phyloP scores from a whole-genome alignment of 2,888 invertebrate genomes.

The Tetheella fluctuosa region DNA sequence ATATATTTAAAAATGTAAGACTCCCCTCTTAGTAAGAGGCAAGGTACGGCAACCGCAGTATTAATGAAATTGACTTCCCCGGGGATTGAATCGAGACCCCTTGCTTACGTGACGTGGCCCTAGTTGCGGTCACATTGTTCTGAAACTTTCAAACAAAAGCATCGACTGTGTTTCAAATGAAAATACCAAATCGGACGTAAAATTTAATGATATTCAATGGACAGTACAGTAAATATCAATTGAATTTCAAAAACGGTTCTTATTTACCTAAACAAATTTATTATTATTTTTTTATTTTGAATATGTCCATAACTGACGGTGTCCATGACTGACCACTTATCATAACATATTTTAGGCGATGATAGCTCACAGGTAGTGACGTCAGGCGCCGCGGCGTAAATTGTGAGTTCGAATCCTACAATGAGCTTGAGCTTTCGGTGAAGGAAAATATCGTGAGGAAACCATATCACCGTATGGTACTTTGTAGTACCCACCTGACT shows the following conservation, averaged over 20 bases:
- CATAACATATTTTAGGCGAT: no score
- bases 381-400: no score
- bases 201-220: slow-evolving; percentile 24
- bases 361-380: no score
- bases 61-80: slow-evolving; percentile 82
- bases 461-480: no score
- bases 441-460: no score
- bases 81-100: slow-evolving; percentile 57
- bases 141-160: slow-evolving; percentile 51
- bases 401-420: no score
- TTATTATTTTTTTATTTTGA: no score
- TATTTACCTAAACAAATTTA: no score
- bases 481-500: no score
- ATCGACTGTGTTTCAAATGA: slow-evolving; percentile 54
- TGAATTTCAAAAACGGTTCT: not conserved
- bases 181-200: slow-evolving; percentile 38
- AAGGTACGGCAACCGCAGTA: slow-evolving; percentile 63
- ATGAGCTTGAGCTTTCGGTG: no score
- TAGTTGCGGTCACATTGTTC: slow-evolving; percentile 47
- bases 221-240: slow-evolving; percentile 28
- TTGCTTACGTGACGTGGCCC: slow-evolving; percentile 41
- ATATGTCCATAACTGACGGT: no score
- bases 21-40: slow-evolving; percentile 49
- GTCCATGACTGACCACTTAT: no score
- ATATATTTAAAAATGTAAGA: slow-evolving; percentile 76